These are phyloP conservation scores for Garra rufa DNA, from an alignment of 2,113 vertebrate species.

Conservation along the genomic window DNA sequence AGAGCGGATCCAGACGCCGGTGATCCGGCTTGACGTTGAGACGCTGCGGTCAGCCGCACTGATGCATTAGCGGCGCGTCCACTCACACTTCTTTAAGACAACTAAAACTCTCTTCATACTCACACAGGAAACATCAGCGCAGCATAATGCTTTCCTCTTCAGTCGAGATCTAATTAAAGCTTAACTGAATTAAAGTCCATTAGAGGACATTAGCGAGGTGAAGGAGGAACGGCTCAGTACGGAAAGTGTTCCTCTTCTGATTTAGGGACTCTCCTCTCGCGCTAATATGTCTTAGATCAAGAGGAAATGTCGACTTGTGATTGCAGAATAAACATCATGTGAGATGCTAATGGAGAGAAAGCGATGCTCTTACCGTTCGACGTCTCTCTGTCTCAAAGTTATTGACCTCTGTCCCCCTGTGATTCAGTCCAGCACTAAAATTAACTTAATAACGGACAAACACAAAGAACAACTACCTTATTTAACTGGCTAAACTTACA, in stretches of 20 bases:
- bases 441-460: conserved; percentile 56
- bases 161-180: conserved; percentile 74
- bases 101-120: conserved; percentile 76
- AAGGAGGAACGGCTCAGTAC: conserved; percentile 74
- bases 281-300: conserved; percentile 44
- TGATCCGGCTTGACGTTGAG: background rate
- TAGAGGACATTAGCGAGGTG: conserved; percentile 77
- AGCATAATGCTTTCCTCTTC: conserved; percentile 71
- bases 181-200: conserved; percentile 80
- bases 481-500: conserved; percentile 73
- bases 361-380: conserved; percentile 67
- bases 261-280: conserved; percentile 59
- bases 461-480: conserved; percentile 63
- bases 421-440: conserved; percentile 51
- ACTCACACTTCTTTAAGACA: conserved; percentile 83
- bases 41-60: background rate
- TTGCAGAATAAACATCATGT: conserved; percentile 58
- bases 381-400: conserved; percentile 48
- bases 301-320: conserved; percentile 60
- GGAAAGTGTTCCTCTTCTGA: conserved; percentile 61
- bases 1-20: background rate
- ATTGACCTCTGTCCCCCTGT: conserved; percentile 30
- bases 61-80: background rate
- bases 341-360: conserved; percentile 73
- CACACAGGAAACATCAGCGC: conserved; percentile 63